A percentile compares a stretch with the other conserved stretches of the same genome.
Evolutionary conservation across 2,888 invertebrate species (phyloP).

Genomic region (Pseudanteris insignis): DNA sequence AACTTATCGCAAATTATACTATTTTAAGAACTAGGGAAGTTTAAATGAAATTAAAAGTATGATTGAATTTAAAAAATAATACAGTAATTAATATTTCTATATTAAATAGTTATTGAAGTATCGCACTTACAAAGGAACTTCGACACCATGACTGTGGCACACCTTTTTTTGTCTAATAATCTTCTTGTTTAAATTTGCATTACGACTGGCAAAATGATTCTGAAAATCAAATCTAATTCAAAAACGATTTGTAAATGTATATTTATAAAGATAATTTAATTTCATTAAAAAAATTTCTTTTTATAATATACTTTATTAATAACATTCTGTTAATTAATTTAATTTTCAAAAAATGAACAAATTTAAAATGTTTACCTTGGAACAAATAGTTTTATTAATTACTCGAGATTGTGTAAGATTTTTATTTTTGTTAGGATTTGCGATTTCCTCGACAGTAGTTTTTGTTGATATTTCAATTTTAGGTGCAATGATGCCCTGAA

Average conservation of each 20-base stretch:
- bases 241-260: too few species aligned
- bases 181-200: too few species aligned
- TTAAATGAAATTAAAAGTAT: too few species aligned
- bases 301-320: not conserved
- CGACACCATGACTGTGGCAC: conserved; percentile 55
- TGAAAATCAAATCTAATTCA: too few species aligned
- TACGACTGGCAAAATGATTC: too few species aligned
- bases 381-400: conserved; percentile 65
- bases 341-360: not conserved
- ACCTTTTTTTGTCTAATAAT: conserved; percentile 60
- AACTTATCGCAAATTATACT: too few species aligned
- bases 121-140: conserved; percentile 51
- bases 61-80: too few species aligned
- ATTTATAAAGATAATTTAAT: not conserved
- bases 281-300: not conserved
- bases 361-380: conserved; percentile 58
- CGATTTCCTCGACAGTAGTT: conserved; percentile 74
- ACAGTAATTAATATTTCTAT: too few species aligned
- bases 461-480: conserved; percentile 77
- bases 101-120: too few species aligned
- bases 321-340: not conserved
- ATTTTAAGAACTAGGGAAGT: too few species aligned
- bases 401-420: conserved; percentile 49
- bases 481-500: conserved; percentile 77
- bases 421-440: conserved; percentile 49